A percentile compares a stretch with the other conserved stretches of the same genome.
phyloP scores from a whole-genome alignment of 2,888 invertebrate species.

The Thumatha senex region DNA sequence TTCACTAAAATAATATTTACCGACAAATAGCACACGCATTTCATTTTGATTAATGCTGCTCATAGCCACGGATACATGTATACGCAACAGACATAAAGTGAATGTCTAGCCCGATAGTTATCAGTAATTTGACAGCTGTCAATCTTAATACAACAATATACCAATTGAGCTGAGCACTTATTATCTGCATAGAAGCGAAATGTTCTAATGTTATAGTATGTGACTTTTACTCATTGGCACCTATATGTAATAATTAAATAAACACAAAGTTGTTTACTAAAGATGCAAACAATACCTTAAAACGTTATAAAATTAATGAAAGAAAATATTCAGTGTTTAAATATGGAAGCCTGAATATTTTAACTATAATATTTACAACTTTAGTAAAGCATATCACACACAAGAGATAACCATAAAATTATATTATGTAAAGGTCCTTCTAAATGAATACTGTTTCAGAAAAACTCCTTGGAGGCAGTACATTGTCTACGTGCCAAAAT shows the following conservation, averaged over 20 bases:
- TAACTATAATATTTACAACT: not conserved
- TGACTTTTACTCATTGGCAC: not conserved
- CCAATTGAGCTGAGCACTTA: slow-evolving; percentile 36
- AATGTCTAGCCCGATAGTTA: slow-evolving; percentile 37
- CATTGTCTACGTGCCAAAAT: slow-evolving; percentile 25
- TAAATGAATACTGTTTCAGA: slow-evolving; percentile 7
- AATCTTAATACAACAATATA: slow-evolving; percentile 41
- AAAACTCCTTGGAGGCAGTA: slow-evolving; percentile 20
- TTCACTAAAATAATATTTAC: slow-evolving; percentile 13
- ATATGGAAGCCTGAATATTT: not conserved
- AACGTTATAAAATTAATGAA: too few species aligned
- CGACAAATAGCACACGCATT: slow-evolving; percentile 29
- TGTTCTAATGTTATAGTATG: slow-evolving; percentile 11
- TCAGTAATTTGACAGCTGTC: slow-evolving; percentile 49
- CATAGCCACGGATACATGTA: slow-evolving; percentile 16
- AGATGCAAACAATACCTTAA: too few species aligned
- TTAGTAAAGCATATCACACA: not conserved
- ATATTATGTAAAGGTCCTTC: slow-evolving; percentile 13
- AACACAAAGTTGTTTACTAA: not conserved
- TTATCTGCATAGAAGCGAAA: slow-evolving; percentile 24
- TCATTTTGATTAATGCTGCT: slow-evolving; percentile 39
- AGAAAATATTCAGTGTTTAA: not conserved
- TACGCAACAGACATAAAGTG: slow-evolving; percentile 25
- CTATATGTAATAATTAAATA: not conserved
- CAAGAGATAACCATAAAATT: slow-evolving; percentile 11